Percentiles rank a stretch among this genome's conserved stretches.
phyloP scores from a whole-genome alignment of 2,797 vertebrate species.

The Aratinga solstitialis region DNA sequence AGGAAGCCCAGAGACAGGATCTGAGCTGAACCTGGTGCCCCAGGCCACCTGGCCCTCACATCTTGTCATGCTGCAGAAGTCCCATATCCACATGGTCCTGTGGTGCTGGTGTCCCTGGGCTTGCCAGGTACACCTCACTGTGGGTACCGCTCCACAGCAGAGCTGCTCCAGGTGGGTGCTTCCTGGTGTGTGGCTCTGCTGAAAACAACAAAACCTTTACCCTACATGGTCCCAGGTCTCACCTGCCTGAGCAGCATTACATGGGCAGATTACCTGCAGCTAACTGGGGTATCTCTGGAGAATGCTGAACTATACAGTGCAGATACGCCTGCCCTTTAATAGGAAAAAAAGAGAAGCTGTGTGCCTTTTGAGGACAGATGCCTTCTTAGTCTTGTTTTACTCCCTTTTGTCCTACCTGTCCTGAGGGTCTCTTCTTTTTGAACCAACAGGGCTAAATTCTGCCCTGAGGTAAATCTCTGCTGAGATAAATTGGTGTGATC shows the following conservation, averaged over 20 bases:
- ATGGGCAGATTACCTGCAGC: neutral
- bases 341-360: neutral
- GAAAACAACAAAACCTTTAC: neutral
- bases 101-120: neutral
- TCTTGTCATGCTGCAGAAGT: neutral
- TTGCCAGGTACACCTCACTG: neutral
- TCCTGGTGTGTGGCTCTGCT: neutral
- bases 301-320: neutral
- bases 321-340: neutral
- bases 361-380: neutral
- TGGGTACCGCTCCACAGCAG: neutral
- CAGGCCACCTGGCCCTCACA: neutral
- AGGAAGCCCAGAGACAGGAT: neutral
- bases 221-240: neutral
- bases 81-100: no score
- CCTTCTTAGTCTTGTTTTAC: neutral
- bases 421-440: neutral
- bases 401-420: neutral
- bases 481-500: constrained; percentile 8
- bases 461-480: constrained; percentile 17
- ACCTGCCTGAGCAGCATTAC: neutral
- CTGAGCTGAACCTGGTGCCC: neutral
- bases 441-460: neutral
- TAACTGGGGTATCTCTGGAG: neutral
- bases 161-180: neutral